Conservation (phyloP, 2,888 invertebrate species). For the Muscina levida region DNA sequence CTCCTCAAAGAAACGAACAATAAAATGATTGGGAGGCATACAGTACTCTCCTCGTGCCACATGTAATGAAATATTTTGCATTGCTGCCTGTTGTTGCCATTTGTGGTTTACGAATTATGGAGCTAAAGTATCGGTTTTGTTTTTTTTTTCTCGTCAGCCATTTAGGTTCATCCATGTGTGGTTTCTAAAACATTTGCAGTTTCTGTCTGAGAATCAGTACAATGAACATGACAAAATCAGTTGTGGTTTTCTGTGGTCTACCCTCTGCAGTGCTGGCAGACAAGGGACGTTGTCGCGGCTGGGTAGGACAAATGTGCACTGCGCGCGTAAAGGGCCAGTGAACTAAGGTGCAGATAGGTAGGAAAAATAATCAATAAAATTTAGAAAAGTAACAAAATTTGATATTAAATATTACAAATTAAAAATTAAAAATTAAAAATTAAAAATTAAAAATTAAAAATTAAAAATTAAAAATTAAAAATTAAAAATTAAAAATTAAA, state of each 20-base stretch:
- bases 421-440: no score
- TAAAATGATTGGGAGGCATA: background rate
- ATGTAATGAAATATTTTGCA: constrained; percentile 25
- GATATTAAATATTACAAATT: no score
- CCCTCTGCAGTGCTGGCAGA: background rate
- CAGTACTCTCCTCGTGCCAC: constrained; percentile 47
- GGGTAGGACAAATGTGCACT: no score
- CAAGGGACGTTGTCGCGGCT: no score
- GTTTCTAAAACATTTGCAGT: constrained; percentile 46
- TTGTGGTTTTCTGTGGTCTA: constrained; percentile 53
- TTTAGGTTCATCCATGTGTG: constrained; percentile 26
- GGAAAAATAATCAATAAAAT: no score
- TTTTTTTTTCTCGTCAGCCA: constrained; percentile 9
- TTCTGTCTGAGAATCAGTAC: constrained; percentile 53
- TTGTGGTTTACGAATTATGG: constrained; percentile 56
- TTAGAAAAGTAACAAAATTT: no score
- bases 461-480: no score
- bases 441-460: no score
- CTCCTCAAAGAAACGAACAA: constrained; percentile 12
- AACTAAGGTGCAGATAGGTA: no score
- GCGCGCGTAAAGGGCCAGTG: no score
- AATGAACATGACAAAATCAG: constrained; percentile 57
- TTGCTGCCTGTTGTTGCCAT: constrained; percentile 12
- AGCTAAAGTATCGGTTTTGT: constrained; percentile 19
- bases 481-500: no score